These are phyloP conservation scores for Pectinophora gossypiella DNA, from an alignment of 1,140 invertebrate species.

Conservation along the genomic window DNA sequence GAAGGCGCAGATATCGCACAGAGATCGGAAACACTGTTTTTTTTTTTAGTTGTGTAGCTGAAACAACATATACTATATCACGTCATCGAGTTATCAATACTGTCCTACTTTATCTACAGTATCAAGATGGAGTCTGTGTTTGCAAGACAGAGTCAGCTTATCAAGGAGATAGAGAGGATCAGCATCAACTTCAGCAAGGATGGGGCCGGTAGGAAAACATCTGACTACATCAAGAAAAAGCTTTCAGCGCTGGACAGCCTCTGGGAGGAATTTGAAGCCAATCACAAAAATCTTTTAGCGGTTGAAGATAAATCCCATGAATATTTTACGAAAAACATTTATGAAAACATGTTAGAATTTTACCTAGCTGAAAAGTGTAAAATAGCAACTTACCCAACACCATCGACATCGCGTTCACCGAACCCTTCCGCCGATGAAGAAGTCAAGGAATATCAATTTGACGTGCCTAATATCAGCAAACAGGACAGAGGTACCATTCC, in stretches of 20 bases:
- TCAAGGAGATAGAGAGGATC: not conserved
- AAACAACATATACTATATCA: too few species aligned
- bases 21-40: too few species aligned
- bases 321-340: not conserved
- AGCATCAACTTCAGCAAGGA: not conserved
- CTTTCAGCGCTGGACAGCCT: not conserved
- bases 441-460: not conserved
- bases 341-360: not conserved
- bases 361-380: not conserved
- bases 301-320: not conserved
- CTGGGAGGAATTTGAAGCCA: not conserved
- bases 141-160: not conserved
- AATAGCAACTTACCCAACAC: not conserved
- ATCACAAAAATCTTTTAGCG: not conserved
- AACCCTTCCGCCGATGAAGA: too few species aligned
- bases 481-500: not conserved
- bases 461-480: not conserved
- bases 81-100: too few species aligned
- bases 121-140: not conserved
- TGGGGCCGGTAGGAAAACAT: not conserved
- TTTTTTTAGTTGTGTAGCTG: too few species aligned
- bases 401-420: too few species aligned
- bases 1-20: too few species aligned
- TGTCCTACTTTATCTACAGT: not conserved
- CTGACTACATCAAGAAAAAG: not conserved